These are phyloP conservation scores for Cordylochernes scorpioides DNA, from an alignment of 2,888 invertebrate genomes.

Conservation along the genomic window DNA sequence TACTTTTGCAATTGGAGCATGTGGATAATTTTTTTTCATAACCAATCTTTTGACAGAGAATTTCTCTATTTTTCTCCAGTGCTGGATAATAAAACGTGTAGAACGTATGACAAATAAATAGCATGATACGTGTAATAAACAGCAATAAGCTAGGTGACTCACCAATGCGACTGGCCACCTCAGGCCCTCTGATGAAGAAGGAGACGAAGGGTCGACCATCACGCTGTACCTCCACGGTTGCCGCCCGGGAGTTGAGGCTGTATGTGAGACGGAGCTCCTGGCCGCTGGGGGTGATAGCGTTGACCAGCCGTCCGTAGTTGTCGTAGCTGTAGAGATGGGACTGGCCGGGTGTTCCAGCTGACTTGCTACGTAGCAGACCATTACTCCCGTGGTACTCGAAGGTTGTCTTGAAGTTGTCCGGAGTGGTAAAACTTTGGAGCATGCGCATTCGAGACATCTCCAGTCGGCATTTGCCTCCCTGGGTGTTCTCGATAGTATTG, in stretches of 20 bases:
- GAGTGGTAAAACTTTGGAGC: conserved; percentile 21
- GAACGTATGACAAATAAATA: no score
- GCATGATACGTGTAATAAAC: no score
- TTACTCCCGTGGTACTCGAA: conserved; percentile 22
- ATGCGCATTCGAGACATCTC: conserved; percentile 21
- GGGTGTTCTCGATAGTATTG: conserved; percentile 43
- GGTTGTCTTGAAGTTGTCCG: conserved; percentile 19
- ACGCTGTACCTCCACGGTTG: conserved; percentile 7
- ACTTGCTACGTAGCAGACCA: conserved; percentile 20
- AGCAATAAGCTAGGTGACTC: no score
- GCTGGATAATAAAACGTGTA: no score
- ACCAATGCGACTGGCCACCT: conserved; percentile 47
- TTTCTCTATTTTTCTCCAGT: no score
- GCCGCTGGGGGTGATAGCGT: conserved; percentile 66
- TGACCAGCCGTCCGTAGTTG: conserved; percentile 54
- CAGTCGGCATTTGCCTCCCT: conserved; percentile 16
- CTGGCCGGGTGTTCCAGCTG: conserved; percentile 19
- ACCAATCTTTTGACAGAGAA: no score
- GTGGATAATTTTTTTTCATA: no score
- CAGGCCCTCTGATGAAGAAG: conserved; percentile 63
- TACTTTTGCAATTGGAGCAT: no score
- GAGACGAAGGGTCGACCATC: conserved; percentile 36
- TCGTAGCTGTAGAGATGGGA: conserved; percentile 72
- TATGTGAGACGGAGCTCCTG: conserved; percentile 26
- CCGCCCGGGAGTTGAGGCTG: conserved; percentile 8